Base-by-base conservation (phyloP, 2,797 vertebrate genomes). In the Salarias fasciatus region DNA sequence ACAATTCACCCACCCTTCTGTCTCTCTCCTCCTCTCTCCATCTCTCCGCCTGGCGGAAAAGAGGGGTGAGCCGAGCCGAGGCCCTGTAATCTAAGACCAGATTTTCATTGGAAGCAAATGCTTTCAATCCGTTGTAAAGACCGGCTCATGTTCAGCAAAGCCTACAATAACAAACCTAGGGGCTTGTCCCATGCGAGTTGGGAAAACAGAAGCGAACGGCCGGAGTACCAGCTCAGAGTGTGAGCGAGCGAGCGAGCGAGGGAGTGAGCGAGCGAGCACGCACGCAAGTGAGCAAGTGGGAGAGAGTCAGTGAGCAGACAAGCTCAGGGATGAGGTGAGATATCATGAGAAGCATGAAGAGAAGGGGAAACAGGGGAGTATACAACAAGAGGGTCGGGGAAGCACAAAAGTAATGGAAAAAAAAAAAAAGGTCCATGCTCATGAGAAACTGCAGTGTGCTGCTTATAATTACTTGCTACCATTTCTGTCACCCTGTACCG, bases 51-150 rank as follows among this genome's bases (percentile, higher is more conserved):
- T 72, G 72, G 45, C 78, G 78, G 75, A 82, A 73, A 67, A 79
- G 73, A 65, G 62, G 83, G 79, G 74, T 45, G 76, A 83, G 83
- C 61, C 31, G 70, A 79, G 84, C 91, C 92, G 90, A 90, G 94
- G 94, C 91, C 93, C 91, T 96, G 96, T 97, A 98, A 99, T 98
- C 95, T 95, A 96, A 99, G 94, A 98, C 94, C 95, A 95, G 94
- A 96, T 97, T 98, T 97, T 98, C 96, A 99, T 98, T 98, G 95
- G 95, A 97, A 99, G 96, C 96, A 98, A 99, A 99, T 98, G 96
- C 95, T 95, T 94, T 95, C 94, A 97, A 98, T 98, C 95, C 95
- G 93, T 93, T 92, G 95, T 96, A 97, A 97, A 99, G 95, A 97
- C 94, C 93, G 91, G 94, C 95, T 94, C 94, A 92, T 96, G 96